phyloP scores from a whole-genome alignment of 2,113 vertebrate species.

The Lophochroa leadbeateri region DNA sequence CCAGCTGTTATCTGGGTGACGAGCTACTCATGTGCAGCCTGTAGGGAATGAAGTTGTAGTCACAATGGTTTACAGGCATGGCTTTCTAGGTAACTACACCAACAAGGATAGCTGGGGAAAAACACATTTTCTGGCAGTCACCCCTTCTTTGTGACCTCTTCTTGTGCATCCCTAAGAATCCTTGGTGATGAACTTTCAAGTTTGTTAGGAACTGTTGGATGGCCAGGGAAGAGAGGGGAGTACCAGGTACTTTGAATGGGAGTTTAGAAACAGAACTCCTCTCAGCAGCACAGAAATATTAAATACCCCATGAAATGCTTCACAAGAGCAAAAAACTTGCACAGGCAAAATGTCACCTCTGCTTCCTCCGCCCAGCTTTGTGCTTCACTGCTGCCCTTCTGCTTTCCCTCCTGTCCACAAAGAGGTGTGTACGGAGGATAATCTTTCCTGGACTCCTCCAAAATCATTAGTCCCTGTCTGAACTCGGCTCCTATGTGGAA shows the following conservation, averaged over 20 bases:
- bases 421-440: background rate
- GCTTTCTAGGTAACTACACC: background rate
- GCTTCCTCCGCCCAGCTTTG: accelerated
- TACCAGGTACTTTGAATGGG: background rate
- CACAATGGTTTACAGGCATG: background rate
- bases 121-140: background rate
- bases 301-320: background rate
- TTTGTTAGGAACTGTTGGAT: background rate
- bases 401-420: background rate
- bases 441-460: background rate
- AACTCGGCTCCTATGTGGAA: background rate
- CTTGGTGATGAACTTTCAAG: background rate
- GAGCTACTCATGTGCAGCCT: background rate
- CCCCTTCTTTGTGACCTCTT: background rate
- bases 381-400: background rate
- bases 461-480: background rate
- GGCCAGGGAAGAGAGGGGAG: background rate
- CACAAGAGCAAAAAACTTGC: background rate
- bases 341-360: background rate
- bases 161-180: background rate
- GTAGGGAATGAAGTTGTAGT: background rate
- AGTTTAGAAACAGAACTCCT: background rate
- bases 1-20: background rate
- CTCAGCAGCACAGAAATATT: background rate
- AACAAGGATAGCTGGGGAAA: background rate